Base-by-base conservation (phyloP, 2,797 vertebrate genomes). In the Eremophila alpestris region DNA sequence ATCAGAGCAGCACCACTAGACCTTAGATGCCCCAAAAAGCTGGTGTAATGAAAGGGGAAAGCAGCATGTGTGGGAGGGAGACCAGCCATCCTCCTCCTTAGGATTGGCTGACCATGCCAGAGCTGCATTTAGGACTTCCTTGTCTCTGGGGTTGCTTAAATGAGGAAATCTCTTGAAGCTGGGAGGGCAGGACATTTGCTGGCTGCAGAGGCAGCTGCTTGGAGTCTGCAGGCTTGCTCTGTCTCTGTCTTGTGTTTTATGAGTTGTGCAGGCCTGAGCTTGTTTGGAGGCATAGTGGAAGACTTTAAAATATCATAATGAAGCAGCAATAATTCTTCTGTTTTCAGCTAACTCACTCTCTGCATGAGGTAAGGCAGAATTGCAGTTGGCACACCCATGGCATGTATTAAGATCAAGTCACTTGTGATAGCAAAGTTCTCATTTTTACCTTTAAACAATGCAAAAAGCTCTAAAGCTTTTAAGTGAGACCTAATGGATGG, bases 81-180 rank as follows among this genome's bases (percentile, higher is more conserved):
- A 54, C 7, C 20, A 52, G 62, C 29, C 48, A 17, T 62, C 24
- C 6, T 83, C 32, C 30, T 80, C 41, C 22, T 80, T 75, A 64
- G 60, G 20, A n/a, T 4, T 83, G 46, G 34, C 29, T 68, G 64
- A 45, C 26, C 0, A 0, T 58, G 41, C 63, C 40, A 63, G 58
- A 90, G 62, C 60, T 60, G 7, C 27, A 6, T 80, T 80, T 74
- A 48, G 65, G 73, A n/a, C 10, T 26, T 45, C 34, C 38, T 65
- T 62, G n/a, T 84, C 51, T 67, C 65, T 65, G 24, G 23, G 18
- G 38, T 38, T 79, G 43, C 51, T 40, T 67, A 34, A 68, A 74
- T 38, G 56, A 79, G 32, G 59, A 70, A 67, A 68, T 56, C 7
- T 82, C 49, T 63, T 88, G 76, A 74, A 88, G 73, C 65, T 81